Base-by-base conservation (phyloP, 2,113 vertebrate species). In the Psephotus haematonotus region DNA sequence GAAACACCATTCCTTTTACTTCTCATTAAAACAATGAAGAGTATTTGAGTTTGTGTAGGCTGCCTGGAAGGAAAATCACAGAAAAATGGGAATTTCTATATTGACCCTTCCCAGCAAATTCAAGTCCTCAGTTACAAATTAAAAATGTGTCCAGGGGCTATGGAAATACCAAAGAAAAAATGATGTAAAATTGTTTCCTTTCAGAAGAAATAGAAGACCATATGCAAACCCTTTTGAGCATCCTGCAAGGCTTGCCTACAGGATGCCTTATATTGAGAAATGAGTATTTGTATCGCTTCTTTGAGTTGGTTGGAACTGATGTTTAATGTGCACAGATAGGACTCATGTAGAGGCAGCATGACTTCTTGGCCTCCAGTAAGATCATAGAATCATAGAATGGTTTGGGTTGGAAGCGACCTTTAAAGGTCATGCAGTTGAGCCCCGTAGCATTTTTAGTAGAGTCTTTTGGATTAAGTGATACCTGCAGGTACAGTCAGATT, bases 31-130 rank as follows among this genome's bases (percentile, higher is more conserved):
- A 88, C 52, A 41, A 44, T 75, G 46, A 93, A 82, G 64, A 62
- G 35, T 44, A 49, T 49, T 92, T 88, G 57, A 72, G 52, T 76
- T 93, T 92, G 81, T 79, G 75, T 69, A 80, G 75, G 52, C 77
- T 91, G 52, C 12, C 39, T 75, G 44, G 62, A 88, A 90, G 41
- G 31, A 94, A 96, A 91, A 57, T 37, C 16, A 3, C 4, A 49
- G 33, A 91, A 52, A 91, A 86, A 53, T 57, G 86, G 84, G 52
- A 74, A 88, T 89, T 94, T 86, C 35, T 92, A 41, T 76, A 85
- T 94, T 93, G 86, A 93, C 77, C 23, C 52, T 92, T 90, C 69
- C 72, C 80, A 94, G 62, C 55, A 84, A 86, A 93, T 69, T 86
- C 74, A 71, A 62, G 15, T 79, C 41, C 52, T 79, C 25, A 13